A percentile compares a stretch with the other conserved stretches of the same genome.
Conservation (phyloP, 2,797 vertebrate species). For the Tachyglossus aculeatus region DNA sequence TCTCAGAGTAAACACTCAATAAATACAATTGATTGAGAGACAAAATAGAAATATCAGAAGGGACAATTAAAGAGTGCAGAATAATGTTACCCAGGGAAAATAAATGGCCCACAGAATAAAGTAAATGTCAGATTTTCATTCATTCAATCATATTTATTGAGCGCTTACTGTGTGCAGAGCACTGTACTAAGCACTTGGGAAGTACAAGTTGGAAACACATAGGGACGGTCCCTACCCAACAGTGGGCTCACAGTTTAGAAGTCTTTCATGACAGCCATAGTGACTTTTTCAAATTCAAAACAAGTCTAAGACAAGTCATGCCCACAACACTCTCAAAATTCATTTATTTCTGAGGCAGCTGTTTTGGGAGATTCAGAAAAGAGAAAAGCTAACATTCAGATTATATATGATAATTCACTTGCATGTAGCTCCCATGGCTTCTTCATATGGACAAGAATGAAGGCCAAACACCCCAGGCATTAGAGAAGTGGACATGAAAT, state of each 20-base stretch:
- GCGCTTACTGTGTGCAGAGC: too few relatives aligned
- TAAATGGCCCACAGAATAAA: slow-evolving; percentile 34
- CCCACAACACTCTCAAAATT: not conserved
- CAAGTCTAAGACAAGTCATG: slow-evolving; percentile 16
- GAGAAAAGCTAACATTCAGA: not conserved
- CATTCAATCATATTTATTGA: too few relatives aligned
- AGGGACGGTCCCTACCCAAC: too few relatives aligned
- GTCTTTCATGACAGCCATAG: not conserved
- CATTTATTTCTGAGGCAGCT: not conserved
- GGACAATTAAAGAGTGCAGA: slow-evolving; percentile 43
- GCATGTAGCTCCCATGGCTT: not conserved
- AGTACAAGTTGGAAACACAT: too few relatives aligned
- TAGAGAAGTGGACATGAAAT: not conserved
- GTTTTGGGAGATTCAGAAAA: not conserved
- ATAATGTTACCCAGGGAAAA: slow-evolving; percentile 34
- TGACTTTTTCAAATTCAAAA: slow-evolving; percentile 5
- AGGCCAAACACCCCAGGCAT: not conserved
- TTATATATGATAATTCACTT: not conserved
- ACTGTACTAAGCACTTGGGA: too few relatives aligned
- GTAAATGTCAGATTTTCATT: not conserved
- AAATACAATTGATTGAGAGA: too few relatives aligned
- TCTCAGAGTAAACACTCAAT: too few relatives aligned
- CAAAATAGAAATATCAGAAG: slow-evolving; percentile 44
- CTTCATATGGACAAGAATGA: not conserved
- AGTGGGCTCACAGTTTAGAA: too few relatives aligned